Evolutionary conservation across 2,113 vertebrate genomes (phyloP), one percentile per base, ranked within the genome.

Genomic region (Catharus bicknelli): DNA sequence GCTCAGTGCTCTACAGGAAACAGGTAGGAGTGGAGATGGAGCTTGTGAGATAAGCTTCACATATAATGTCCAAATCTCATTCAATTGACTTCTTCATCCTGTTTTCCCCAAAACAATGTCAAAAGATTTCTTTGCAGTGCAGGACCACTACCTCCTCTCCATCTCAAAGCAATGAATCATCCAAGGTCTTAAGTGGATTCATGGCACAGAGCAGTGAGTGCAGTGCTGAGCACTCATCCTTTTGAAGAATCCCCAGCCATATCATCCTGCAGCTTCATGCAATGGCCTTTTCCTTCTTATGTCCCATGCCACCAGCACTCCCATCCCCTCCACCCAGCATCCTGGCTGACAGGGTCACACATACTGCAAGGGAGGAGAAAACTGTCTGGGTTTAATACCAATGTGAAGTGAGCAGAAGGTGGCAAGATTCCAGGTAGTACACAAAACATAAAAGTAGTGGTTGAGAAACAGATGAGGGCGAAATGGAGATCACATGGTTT

Each of bases 31-130:
- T 66, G 5, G 36, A 83, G 77, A 68, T 26, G 20, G 26, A 66
- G 19, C 36, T 51, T 55, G 61, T n/a, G 27, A 55, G 40, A 32
- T 23, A 74, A 83, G 20, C 38, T 70, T 67, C 73, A 63, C 14
- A 3, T 27, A 5, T 5, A 73, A 66, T 0, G 0, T 29, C 12
- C 36, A 91, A 72, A 75, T 30, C 8, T 72, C 36, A 62, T 51
- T 58, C 48, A 70, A 5, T 14, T 42, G 51, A 51, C 23, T 82
- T 72, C 53, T 48, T 16, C 16, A 8, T 64, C 29, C 3, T 20
- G 10, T 51, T 85, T 87, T 72, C 22, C 40, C 47, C 67, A 86
- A 57, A 68, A 18, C 2, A 43, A 30, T 2, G 19, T 10, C 40
- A 30, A 91, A 93, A 79, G 36, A 38, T 30, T 59, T 67, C 29